phyloP scores from a whole-genome alignment of 2,888 invertebrate genomes.

The Cryptocephalus moraei region DNA sequence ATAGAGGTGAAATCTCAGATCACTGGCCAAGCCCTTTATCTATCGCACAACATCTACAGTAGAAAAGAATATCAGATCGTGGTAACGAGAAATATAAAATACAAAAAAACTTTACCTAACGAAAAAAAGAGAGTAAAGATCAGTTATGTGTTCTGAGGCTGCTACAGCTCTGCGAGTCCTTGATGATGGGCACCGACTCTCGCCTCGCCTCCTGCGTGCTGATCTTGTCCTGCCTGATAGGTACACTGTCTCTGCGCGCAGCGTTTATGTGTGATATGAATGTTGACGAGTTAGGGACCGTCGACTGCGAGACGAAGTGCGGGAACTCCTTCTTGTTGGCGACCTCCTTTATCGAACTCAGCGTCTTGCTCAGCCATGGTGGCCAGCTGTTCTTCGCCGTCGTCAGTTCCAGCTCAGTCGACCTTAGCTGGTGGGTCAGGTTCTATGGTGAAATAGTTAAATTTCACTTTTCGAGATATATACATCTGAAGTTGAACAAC shows the following conservation, averaged over 20 bases:
- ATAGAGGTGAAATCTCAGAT: too few relatives aligned
- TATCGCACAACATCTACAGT: not conserved
- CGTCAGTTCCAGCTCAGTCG: constrained; percentile 69
- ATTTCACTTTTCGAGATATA: not conserved
- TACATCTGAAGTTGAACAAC: not conserved
- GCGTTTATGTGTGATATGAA: constrained; percentile 36
- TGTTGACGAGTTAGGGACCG: constrained; percentile 24
- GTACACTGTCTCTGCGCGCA: constrained; percentile 40
- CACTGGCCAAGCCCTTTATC: too few relatives aligned
- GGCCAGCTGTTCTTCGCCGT: constrained; percentile 67
- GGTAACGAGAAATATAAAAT: constrained; percentile 3
- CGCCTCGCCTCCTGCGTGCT: constrained; percentile 24
- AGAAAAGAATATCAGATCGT: constrained; percentile 5
- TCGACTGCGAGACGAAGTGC: constrained; percentile 17
- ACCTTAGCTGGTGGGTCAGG: constrained; percentile 79
- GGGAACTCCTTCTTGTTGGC: constrained; percentile 49
- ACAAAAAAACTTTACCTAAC: not conserved
- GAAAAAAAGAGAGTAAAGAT: constrained; percentile 6
- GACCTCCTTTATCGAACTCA: constrained; percentile 66
- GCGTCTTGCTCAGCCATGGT: constrained; percentile 90
- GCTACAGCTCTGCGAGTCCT: constrained; percentile 39
- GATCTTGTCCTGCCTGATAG: constrained; percentile 25
- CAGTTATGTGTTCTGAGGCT: constrained; percentile 24
- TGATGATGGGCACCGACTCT: constrained; percentile 34
- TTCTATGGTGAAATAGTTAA: constrained; percentile 46